phyloP scores from a whole-genome alignment of 2,113 vertebrate species.

The Todiramphus saurophagus region DNA sequence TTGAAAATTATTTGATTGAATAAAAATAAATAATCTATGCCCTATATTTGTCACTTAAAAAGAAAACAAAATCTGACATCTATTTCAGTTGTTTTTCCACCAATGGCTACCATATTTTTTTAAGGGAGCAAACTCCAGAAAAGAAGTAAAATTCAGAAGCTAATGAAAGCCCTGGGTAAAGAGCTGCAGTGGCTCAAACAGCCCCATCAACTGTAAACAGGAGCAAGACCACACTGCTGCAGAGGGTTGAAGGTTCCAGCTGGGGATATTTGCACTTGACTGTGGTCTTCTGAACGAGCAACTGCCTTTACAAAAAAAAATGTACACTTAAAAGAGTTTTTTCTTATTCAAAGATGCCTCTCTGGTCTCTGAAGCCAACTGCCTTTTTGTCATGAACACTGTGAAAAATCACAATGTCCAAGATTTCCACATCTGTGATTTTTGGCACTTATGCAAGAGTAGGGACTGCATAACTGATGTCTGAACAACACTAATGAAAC shows the following conservation, averaged over 20 bases:
- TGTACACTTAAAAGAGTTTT: neutral
- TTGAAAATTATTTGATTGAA: neutral
- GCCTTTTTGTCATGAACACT: conserved; percentile 1
- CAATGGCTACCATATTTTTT: neutral
- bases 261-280: neutral
- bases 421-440: conserved; percentile 28
- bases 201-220: neutral
- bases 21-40: neutral
- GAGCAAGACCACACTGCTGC: conserved; percentile 23
- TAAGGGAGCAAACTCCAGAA: neutral
- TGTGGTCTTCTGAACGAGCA: neutral
- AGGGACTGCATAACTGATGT: neutral
- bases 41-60: neutral
- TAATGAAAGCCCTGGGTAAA: neutral
- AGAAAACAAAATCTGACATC: neutral
- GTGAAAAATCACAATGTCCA: conserved; percentile 4
- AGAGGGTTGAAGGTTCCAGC: neutral
- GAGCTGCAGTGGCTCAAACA: neutral
- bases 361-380: conserved; percentile 15
- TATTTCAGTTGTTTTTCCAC: neutral
- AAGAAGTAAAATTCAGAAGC: neutral
- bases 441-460: neutral
- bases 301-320: neutral
- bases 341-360: neutral
- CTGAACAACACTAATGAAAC: neutral